Evolutionary conservation across 2,797 vertebrate species (phyloP).

Genomic region (Squalus acanthias): DNA sequence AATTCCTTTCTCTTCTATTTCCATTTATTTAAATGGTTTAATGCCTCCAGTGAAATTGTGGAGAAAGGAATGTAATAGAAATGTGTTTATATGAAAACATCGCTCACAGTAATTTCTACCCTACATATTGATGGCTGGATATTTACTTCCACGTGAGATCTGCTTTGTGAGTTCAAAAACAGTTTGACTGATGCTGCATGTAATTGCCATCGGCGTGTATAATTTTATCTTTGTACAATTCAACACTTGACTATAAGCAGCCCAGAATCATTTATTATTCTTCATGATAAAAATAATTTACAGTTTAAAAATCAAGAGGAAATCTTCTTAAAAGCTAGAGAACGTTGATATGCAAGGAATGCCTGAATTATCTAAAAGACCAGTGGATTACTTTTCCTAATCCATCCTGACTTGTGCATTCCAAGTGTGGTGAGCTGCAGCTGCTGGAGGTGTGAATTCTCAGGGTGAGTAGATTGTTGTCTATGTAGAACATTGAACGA

Average conservation of each 20-base stretch:
- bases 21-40: background rate
- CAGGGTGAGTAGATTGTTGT: background rate
- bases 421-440: background rate
- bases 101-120: background rate
- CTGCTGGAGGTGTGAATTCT: background rate
- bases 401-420: background rate
- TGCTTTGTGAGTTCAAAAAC: background rate
- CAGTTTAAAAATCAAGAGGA: background rate
- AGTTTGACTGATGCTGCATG: background rate
- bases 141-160: background rate
- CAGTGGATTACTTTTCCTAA: background rate
- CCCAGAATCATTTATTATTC: background rate
- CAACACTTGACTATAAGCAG: background rate
- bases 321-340: background rate
- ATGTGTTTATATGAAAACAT: background rate
- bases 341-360: background rate
- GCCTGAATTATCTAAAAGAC: background rate
- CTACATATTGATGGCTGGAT: background rate
- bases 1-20: background rate
- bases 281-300: background rate
- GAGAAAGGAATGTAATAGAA: background rate
- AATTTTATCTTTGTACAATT: background rate
- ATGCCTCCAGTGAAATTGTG: background rate
- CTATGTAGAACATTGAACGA: background rate
- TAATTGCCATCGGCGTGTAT: background rate